Conservation (phyloP, 2,888 invertebrate species). For the Calliscelio sp. region DNA sequence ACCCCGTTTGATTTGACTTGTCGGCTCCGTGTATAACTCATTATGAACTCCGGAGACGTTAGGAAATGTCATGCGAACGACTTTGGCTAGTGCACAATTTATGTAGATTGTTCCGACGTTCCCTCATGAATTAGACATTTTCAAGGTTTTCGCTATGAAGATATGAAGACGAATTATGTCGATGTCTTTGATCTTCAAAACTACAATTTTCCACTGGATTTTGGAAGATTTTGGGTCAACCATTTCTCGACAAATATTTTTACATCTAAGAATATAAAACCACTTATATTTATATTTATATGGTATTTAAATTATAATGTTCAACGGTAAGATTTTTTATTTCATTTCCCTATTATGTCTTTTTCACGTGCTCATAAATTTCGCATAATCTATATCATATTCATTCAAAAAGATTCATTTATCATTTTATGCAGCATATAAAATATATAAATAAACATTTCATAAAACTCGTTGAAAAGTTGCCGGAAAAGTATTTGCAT, state of each 20-base stretch:
- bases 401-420: neutral
- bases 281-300: neutral
- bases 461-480: neutral
- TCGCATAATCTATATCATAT: neutral
- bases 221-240: too few relatives aligned
- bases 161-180: slow-evolving; percentile 65
- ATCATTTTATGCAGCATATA: neutral
- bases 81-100: slow-evolving; percentile 55
- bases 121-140: slow-evolving; percentile 67
- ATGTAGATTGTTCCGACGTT: slow-evolving; percentile 54
- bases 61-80: slow-evolving; percentile 59
- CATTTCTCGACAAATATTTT: too few relatives aligned
- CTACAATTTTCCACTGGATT: too few relatives aligned
- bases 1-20: slow-evolving; percentile 51
- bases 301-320: too few relatives aligned
- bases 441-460: neutral
- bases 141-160: slow-evolving; percentile 39
- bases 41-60: slow-evolving; percentile 14
- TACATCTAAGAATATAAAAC: too few relatives aligned
- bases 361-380: too few relatives aligned
- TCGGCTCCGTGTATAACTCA: slow-evolving; percentile 50
- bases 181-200: slow-evolving; percentile 42
- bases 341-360: too few relatives aligned
- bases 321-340: too few relatives aligned
- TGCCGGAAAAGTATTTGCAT: neutral